Conservation (phyloP, 2,888 invertebrate species). For the Mimas tiliae region DNA sequence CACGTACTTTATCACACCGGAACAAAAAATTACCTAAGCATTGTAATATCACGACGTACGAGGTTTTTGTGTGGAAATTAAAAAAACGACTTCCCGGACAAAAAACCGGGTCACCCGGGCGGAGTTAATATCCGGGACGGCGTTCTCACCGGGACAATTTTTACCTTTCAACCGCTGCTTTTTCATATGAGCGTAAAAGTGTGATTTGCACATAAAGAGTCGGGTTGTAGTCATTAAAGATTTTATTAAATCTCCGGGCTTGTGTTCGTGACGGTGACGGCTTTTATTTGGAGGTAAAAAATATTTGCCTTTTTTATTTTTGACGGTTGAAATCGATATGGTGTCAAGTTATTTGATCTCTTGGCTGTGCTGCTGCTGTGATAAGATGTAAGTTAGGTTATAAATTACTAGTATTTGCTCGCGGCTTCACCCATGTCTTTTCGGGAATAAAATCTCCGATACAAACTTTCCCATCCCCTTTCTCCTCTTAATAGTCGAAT, state of each 20-base stretch:
- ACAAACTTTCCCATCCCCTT: too few relatives aligned
- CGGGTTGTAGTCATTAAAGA: constrained; percentile 19
- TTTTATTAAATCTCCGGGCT: constrained; percentile 22
- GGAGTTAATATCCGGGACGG: constrained; percentile 42
- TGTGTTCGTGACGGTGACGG: neutral
- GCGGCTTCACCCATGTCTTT: too few relatives aligned
- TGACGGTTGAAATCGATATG: neutral
- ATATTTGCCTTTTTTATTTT: neutral
- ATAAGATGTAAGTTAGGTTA: too few relatives aligned
- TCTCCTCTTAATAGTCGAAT: too few relatives aligned
- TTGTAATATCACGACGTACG: constrained; percentile 22
- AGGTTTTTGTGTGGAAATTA: constrained; percentile 35
- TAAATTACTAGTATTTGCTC: too few relatives aligned
- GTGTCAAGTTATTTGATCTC: neutral
- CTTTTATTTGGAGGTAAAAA: neutral
- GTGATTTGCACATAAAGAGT: constrained; percentile 40
- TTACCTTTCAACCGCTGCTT: constrained; percentile 37
- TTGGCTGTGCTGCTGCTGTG: too few relatives aligned
- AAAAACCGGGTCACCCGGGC: constrained; percentile 35
- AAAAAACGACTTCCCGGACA: constrained; percentile 36
- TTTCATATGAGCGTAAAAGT: constrained; percentile 37
- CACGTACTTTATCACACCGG: constrained; percentile 10
- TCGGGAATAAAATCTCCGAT: too few relatives aligned
- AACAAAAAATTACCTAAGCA: constrained; percentile 20
- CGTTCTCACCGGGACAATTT: constrained; percentile 34